Percentiles rank a stretch among this genome's conserved stretches.
Evolutionary conservation across 2,113 vertebrate genomes (phyloP).

Genomic region (Glaucomys volans): DNA sequence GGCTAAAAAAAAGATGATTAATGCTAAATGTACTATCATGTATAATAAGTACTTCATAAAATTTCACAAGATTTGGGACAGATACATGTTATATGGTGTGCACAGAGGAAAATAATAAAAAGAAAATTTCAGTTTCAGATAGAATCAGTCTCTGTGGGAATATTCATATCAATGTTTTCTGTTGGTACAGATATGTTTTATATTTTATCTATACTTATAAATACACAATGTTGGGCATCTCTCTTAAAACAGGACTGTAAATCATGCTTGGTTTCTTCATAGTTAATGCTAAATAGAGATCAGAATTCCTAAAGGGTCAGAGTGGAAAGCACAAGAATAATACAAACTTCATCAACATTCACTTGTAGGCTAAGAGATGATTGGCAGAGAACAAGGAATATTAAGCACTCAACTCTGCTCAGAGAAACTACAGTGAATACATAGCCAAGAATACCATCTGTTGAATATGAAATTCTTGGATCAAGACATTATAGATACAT

Average conservation of each 20-base stretch:
- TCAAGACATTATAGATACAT: conserved; percentile 86
- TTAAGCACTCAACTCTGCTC: conserved; percentile 80
- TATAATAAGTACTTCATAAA: not conserved
- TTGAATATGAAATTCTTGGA: conserved; percentile 88
- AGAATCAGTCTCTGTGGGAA: not conserved
- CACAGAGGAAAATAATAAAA: not conserved
- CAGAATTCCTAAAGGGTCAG: conserved; percentile 77
- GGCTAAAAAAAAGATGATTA: not conserved
- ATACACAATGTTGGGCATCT: not conserved
- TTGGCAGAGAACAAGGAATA: conserved; percentile 84
- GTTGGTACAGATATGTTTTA: not conserved
- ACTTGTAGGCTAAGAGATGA: conserved; percentile 82
- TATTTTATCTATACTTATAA: not conserved
- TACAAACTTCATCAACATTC: conserved; percentile 76
- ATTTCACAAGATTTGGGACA: not conserved
- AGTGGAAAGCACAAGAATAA: not conserved
- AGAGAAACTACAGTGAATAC: conserved; percentile 79
- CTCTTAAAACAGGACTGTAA: conserved; percentile 3
- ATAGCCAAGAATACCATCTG: conserved; percentile 88
- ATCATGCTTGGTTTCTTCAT: conserved; percentile 17
- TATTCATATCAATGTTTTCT: not conserved
- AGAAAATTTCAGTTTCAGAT: not conserved
- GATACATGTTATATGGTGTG: not conserved
- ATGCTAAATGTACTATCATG: not conserved
- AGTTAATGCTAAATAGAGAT: conserved; percentile 71